Base-by-base conservation (phyloP, 2,797 vertebrate genomes). In the Picus viridis region DNA sequence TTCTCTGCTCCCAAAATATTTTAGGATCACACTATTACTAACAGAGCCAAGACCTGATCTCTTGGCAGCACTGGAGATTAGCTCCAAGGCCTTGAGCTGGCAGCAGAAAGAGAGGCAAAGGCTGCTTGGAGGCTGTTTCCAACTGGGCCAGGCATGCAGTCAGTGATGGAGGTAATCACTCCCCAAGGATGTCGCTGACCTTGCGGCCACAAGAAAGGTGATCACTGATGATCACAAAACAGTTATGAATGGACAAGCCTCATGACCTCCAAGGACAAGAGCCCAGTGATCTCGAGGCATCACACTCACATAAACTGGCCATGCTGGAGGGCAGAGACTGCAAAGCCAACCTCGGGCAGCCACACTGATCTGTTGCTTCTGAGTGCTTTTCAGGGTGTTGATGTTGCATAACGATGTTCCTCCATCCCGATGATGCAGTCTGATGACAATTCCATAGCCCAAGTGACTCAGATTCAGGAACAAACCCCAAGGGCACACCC, bases 1-100 rank as follows among this genome's bases (percentile, higher is more conserved):
- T 72, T 73, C n/a, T 88, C 54, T 63, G 23, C 67, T 86, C 53
- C 56, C 34, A 57, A 51, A 90, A 86, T 45, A 23, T 68, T 91
- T 92, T 76, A 78, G 57, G 84, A 93, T 89, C 72, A 58, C 58
- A 83, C 47, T 30, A 77, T 78, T 72, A 92, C 59, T 39, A 74
- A 29, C 43, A 90, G 45, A 82, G 86, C 88, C 90, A 94, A 93
- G 88, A 78, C 56, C 26, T n/a, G 73, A 85, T 91, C 83, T 90
- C 65, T 64, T 81, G 78, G 83, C 1, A 0, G 65, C 1, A 4
- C 24, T 71, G 47, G 81, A 90, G 84, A 92, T 89, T 56, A 80
- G 47, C 59, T 91, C 53, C 61, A 87, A 83, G 81, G 67, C 84
- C 79, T 81, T 53, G 32, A 69, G 45, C 3, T 94, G 92, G 76